Percentiles rank a stretch among this genome's conserved stretches.
phyloP scores from a whole-genome alignment of 2,797 vertebrate genomes.

The Hoplostethus mediterraneus region DNA sequence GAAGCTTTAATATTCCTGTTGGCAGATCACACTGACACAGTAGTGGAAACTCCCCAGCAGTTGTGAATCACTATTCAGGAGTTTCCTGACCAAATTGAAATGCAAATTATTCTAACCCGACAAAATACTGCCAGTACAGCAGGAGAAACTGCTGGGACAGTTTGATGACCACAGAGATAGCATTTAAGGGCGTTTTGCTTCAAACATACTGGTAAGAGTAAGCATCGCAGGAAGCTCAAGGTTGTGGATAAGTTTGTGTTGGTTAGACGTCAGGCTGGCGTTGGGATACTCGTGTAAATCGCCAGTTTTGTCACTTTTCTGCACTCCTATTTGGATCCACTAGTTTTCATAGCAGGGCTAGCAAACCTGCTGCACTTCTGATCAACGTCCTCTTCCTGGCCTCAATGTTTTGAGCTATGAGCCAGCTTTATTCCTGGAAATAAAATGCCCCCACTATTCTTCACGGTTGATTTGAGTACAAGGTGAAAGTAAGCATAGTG shows the following conservation, averaged over 20 bases:
- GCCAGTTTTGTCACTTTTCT: conserved; percentile 68
- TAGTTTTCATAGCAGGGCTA: conserved; percentile 75
- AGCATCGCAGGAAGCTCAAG: conserved; percentile 57
- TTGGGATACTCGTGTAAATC: conserved; percentile 68
- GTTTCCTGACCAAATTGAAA: conserved; percentile 55
- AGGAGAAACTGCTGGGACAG: conserved; percentile 15
- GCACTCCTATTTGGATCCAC: conserved; percentile 64
- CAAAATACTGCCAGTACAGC: conserved; percentile 26
- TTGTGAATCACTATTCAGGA: conserved; percentile 48
- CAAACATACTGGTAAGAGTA: conserved; percentile 33
- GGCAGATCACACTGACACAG: conserved; percentile 38
- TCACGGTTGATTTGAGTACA: conserved; percentile 57
- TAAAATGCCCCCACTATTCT: conserved; percentile 44
- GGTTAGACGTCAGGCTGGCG: conserved; percentile 53
- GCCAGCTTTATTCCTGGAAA: conserved; percentile 50
- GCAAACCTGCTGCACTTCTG: conserved; percentile 68
- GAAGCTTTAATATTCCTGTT: conserved; percentile 38
- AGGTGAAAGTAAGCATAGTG: conserved; percentile 40
- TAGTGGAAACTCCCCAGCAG: conserved; percentile 48
- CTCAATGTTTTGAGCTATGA: conserved; percentile 53
- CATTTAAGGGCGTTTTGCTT: conserved; percentile 21
- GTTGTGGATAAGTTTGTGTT: conserved; percentile 65
- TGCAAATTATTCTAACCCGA: conserved; percentile 40
- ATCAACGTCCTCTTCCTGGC: conserved; percentile 60
- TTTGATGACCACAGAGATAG: conserved; percentile 41